phyloP scores from a whole-genome alignment of 2,113 vertebrate species.

The Cinclus cinclus region DNA sequence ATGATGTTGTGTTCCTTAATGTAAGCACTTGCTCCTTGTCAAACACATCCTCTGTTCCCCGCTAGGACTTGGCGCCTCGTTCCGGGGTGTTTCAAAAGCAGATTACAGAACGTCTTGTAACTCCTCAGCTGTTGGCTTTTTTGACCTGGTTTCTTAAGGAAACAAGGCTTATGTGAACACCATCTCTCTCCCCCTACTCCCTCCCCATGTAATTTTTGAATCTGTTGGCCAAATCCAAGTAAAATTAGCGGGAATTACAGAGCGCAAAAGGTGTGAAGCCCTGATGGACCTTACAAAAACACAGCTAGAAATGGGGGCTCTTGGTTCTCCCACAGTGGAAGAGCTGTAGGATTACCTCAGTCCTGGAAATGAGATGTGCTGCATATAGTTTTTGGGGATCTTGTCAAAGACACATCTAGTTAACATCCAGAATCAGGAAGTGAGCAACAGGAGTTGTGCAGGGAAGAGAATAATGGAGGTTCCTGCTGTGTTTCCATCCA shows the following conservation, averaged over 20 bases:
- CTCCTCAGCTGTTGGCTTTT: neutral
- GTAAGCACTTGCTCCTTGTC: conserved; percentile 33
- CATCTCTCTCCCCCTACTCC: neutral
- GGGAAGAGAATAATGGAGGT: neutral
- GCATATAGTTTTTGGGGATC: neutral
- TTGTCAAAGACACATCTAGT: neutral
- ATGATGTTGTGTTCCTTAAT: neutral
- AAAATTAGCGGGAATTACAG: neutral
- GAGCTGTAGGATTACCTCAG: neutral
- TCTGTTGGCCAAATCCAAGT: neutral
- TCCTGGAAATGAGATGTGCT: neutral
- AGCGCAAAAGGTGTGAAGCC: rapidly evolving
- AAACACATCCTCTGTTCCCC: conserved; percentile 20
- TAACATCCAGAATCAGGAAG: neutral
- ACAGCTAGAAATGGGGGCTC: neutral
- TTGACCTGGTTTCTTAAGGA: conserved; percentile 53
- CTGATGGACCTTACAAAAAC: neutral
- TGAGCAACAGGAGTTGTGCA: neutral
- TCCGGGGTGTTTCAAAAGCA: conserved; percentile 1
- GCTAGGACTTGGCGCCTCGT: conserved; percentile 15
- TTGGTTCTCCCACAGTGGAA: neutral
- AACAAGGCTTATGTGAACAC: neutral
- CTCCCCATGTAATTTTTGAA: neutral
- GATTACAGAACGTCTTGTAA: conserved; percentile 43
- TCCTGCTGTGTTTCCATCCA: neutral